A percentile compares a stretch with the other conserved stretches of the same genome.
phyloP scores from a whole-genome alignment of 2,797 vertebrate genomes.

The Pipistrellus pipistrellus region DNA sequence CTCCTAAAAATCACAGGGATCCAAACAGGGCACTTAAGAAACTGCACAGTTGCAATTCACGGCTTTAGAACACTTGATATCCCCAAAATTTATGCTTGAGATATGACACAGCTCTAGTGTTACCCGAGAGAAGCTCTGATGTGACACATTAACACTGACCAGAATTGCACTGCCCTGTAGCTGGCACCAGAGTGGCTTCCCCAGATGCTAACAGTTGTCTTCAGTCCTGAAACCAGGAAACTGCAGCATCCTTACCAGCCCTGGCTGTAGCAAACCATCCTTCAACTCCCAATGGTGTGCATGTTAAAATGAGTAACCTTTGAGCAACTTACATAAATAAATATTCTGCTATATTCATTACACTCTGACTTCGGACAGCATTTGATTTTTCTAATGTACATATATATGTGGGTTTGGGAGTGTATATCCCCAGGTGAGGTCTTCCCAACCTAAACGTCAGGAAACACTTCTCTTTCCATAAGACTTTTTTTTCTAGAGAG shows the following conservation, averaged over 20 bases:
- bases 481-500: not conserved
- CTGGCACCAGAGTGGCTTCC: not conserved
- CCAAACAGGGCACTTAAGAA: slow-evolving; percentile 15
- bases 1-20: not conserved
- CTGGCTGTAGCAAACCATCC: not conserved
- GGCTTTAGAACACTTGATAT: slow-evolving; percentile 18
- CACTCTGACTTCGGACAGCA: not conserved
- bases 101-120: not conserved
- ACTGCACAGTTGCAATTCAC: not conserved
- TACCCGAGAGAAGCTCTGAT: not conserved
- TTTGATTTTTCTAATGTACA: not conserved
- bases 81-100: not conserved
- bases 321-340: slow-evolving; percentile 2
- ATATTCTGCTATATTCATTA: not conserved
- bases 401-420: not conserved
- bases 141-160: not conserved
- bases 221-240: not conserved
- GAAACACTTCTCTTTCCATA: not conserved
- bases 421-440: not conserved
- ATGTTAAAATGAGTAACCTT: not conserved
- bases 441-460: not conserved
- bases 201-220: not conserved
- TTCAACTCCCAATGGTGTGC: not conserved
- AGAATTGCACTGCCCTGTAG: not conserved
- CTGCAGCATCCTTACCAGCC: not conserved